Base-by-base conservation (phyloP, 2,113 vertebrate genomes). In the Orientallactaga bullata region DNA sequence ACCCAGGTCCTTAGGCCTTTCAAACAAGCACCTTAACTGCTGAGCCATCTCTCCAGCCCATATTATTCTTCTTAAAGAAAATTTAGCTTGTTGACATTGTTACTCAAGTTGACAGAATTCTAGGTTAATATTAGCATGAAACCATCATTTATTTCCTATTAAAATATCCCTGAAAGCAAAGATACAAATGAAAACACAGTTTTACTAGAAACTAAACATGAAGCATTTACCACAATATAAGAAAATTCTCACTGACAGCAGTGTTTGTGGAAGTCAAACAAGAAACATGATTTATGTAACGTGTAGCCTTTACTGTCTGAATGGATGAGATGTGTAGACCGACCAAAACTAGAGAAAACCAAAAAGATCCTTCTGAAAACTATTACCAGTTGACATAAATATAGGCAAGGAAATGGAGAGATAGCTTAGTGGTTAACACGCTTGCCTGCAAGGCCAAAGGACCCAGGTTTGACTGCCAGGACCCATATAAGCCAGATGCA, bases 1-100 rank as follows among this genome's bases (percentile, higher is more conserved):
- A n/a, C n/a, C n/a, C n/a, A n/a, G n/a, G n/a, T n/a, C n/a, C n/a
- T n/a, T n/a, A 47, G 42, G 42, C 42, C 42, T 47, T 47, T 5
- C 8, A 47, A 47, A 47, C 42, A 47, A 47, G 42, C 42, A 47
- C 42, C 42, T 47, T 47, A 47, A 47, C 60, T 61, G 60, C 60
- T 47, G 42, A 61, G 60, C 60, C 60, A 61, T 15, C 12, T 7
- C 60, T 18, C 60, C 60, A 61, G 20, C 60, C 12, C 60, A 26
- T 66, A 66, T 66, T 85, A 35, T 58, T 81, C 85, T 72, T 76
- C 68, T 47, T 69, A 78, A 68, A 69, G 30, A 90, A 94, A 83
- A 77, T n/a, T 79, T 89, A 73, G 12, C 8, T 55, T 65, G 0
- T 39, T 66, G 9, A 72, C 11, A 81, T 81, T 73, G 17, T 85